Evolutionary conservation across 2,113 vertebrate genomes (phyloP).

Genomic region (Gymnocephalus cernua): DNA sequence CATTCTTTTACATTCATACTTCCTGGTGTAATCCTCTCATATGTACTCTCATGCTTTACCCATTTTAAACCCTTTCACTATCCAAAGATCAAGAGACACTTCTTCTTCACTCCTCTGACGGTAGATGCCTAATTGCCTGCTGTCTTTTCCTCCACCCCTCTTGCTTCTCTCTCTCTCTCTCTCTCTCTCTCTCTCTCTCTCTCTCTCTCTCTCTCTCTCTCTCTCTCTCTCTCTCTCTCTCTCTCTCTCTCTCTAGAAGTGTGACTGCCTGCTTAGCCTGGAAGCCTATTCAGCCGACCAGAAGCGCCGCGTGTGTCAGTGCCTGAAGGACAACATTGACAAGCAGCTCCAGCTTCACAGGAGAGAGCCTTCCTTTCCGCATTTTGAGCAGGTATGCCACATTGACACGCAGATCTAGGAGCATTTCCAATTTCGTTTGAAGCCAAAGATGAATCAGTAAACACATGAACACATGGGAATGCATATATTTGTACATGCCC

Average conservation of each 20-base stretch:
- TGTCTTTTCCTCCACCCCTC: constrained; percentile 51
- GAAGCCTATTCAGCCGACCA: constrained; percentile 95
- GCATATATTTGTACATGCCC: constrained; percentile 61
- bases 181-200: constrained; percentile 36
- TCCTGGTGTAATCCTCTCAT: constrained; percentile 1
- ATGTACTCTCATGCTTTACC: background rate
- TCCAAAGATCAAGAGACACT: constrained; percentile 26
- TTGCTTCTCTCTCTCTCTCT: constrained; percentile 10
- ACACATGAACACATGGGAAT: constrained; percentile 61
- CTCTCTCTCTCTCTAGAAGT: constrained; percentile 85
- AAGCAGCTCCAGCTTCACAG: constrained; percentile 91
- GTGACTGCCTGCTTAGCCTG: constrained; percentile 96
- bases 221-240: constrained; percentile 21
- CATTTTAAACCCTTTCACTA: background rate
- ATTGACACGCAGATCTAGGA: constrained; percentile 6
- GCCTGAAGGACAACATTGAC: constrained; percentile 93
- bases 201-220: constrained; percentile 41
- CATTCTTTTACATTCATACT: constrained; percentile 1
- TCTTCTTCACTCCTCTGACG: constrained; percentile 42
- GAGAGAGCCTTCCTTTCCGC: constrained; percentile 71
- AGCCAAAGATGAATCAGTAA: constrained; percentile 31
- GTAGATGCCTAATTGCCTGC: constrained; percentile 61
- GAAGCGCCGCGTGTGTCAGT: constrained; percentile 96
- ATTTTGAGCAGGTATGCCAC: constrained; percentile 88
- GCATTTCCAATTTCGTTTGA: constrained; percentile 14